Percentiles rank a stretch among this genome's conserved stretches.
These are phyloP conservation scores for Hemicordylus capensis DNA, from an alignment of 2,113 vertebrate species.

Conservation along the genomic window DNA sequence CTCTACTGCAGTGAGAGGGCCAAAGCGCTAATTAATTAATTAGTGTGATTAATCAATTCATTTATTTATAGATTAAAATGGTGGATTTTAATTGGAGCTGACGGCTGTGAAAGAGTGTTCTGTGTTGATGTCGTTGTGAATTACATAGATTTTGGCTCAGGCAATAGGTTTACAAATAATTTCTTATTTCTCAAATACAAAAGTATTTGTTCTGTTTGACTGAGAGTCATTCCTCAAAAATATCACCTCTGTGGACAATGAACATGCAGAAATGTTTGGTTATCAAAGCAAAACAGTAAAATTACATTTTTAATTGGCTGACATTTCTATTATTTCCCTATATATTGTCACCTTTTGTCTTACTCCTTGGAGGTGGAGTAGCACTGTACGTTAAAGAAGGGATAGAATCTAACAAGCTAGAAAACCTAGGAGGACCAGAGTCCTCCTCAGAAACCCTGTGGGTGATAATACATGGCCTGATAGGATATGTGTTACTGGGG, in stretches of 20 bases:
- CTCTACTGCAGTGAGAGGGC: not conserved
- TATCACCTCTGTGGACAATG: not conserved
- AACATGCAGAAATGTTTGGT: not conserved
- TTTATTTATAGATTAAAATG: conserved; percentile 1
- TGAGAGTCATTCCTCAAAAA: not conserved
- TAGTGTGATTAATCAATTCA: not conserved
- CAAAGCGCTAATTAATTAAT: not conserved
- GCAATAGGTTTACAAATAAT: not conserved
- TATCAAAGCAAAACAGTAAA: not conserved
- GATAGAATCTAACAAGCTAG: too few species aligned
- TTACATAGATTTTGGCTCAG: not conserved
- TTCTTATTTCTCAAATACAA: conserved; percentile 2
- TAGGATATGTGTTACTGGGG: too few species aligned
- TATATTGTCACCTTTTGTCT: too few species aligned
- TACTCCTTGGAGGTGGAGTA: too few species aligned
- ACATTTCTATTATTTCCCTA: not conserved
- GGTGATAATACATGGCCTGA: too few species aligned
- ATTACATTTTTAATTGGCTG: not conserved
- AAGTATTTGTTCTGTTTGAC: not conserved
- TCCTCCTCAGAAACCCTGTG: too few species aligned
- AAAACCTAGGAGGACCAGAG: too few species aligned
- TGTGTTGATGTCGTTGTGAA: not conserved
- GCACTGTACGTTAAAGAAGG: too few species aligned
- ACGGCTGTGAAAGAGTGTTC: not conserved
- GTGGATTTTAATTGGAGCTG: not conserved